Base-by-base conservation (phyloP, 2,113 vertebrate genomes). In the Trochalopteron elliotii region DNA sequence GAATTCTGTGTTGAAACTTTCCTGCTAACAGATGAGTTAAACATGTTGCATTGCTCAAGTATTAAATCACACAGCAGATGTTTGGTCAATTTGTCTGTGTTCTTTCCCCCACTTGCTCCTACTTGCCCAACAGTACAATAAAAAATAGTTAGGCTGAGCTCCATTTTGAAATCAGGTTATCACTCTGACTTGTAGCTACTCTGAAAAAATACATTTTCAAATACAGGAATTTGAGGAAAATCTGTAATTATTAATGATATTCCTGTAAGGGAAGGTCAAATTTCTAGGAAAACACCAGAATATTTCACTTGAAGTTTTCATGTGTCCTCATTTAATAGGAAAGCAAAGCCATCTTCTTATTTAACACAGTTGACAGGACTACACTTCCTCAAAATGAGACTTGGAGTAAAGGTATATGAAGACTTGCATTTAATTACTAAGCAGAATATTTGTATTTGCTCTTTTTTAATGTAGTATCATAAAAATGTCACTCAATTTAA, bases 51-150 rank as follows among this genome's bases (percentile, higher is more conserved):
- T 79, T 8, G 5, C 15, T 59, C 45, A 74, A 89, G 49, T 55
- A 49, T 74, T 90, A 93, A 85, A 80, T 91, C 60, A 61, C 56
- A 39, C 33, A 94, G 33, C 68, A 83, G 71, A 83, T 90, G 78
- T 55, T 56, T 42, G 16, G n/a, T 40, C 0, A 0, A 78, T 83
- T 70, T 35, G 27, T 35, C 35, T 64, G 30, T 75, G n/a, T 11
- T 76, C 31, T 71, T 90, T 82, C 28, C 27, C 44, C 6, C 5
- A 27, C 19, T 80, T 83, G 64, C 14, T 74, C 69, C 53, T 76
- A 59, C 31, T 45, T 55, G 61, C 42, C 23, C 24, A 53, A 40
- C 9, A 69, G 67, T 20, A 68, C 15, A 21, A 55, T 37, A 44
- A 64, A n/a, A 7, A 92, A 40, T 11, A 69, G 30, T 20, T 45